phyloP scores from a whole-genome alignment of 2,113 vertebrate species.

The Corvus moneduloides region DNA sequence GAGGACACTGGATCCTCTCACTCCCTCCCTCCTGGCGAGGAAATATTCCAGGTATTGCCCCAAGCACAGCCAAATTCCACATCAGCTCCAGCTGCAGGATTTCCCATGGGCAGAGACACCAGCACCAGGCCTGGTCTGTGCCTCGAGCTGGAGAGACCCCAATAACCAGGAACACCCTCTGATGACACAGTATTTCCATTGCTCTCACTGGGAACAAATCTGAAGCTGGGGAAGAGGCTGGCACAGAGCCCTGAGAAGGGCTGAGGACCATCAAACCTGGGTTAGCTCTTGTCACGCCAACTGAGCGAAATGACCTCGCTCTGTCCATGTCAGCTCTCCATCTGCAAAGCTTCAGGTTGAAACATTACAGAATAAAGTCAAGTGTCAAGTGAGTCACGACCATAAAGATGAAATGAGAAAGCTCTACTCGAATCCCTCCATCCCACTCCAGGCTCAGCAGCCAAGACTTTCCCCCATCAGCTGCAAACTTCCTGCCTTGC shows the following conservation, averaged over 20 bases:
- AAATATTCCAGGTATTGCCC: not conserved
- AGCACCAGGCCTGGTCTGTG: not conserved
- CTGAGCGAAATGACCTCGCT: not conserved
- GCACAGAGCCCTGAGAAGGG: not conserved
- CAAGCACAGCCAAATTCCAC: not conserved
- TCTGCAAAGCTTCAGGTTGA: not conserved
- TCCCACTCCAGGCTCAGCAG: not conserved
- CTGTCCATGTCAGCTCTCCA: not conserved
- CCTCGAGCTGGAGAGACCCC: not conserved
- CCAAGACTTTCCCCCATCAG: slow-evolving; percentile 28
- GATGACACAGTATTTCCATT: not conserved
- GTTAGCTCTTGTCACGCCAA: not conserved
- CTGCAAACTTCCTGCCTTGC: not conserved
- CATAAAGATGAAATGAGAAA: slow-evolving; percentile 17
- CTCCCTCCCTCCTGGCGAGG: not conserved
- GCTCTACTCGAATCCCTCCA: not conserved
- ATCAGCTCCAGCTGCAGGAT: not conserved
- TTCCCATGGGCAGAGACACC: not conserved
- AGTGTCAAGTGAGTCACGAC: slow-evolving; percentile 27
- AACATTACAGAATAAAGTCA: not conserved
- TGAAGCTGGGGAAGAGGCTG: not conserved
- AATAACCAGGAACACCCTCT: not conserved
- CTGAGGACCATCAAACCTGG: not conserved
- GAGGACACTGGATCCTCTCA: not conserved
- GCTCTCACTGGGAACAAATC: not conserved